Base-by-base conservation (phyloP, 2,888 invertebrate genomes). In the Apeira syringaria region DNA sequence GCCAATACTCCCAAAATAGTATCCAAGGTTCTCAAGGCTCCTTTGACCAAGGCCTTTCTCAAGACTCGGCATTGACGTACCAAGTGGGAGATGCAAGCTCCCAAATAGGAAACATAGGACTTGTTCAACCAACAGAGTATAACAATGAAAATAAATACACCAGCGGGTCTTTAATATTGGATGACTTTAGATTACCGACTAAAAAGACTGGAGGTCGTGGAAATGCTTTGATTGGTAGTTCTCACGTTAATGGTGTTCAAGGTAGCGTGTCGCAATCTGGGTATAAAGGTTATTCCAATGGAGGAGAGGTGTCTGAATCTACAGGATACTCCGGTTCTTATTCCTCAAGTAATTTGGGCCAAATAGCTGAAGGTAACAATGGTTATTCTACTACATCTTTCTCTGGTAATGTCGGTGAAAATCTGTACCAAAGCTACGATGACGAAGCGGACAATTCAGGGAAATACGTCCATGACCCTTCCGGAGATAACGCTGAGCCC, bases 381-480 rank as follows among this genome's bases (percentile, higher is more conserved):
- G 56, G 53, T 9, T 53, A 61, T 42, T 50, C 51, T 1, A 36
- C 50, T 17, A 39, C 48, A 13, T 50, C 50, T 44, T 50, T 50
- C 26, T 36, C 53, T 12, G 53, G 54, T 4, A 52, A 34, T 31
- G 15, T 37, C 17, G 59, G 59, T 6, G 62, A 66, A 31, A 59
- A 59, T 32, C 62, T 65, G 24, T 73, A 73, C 33, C 67, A 78
- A 53, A 68, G 56, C 22, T 52, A 49, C 17, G 64, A 56, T 46
- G 69, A 71, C 36, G 68, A 80, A n/a, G 67, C 65, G 15, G 79
- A 83, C 22, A 64, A 77, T 34, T 78, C 87, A 8, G 90, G 90
- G n/a, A 77, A 79, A 1, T 90, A 90, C 53, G 70, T 86, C 2
- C 90, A 90, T 50, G 90, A 90, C 51, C 80, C 88, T 46, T 64